A percentile compares a stretch with the other conserved stretches of the same genome.
Evolutionary conservation across 2,888 invertebrate genomes (phyloP).

Genomic region (Eupithecia insigniata): DNA sequence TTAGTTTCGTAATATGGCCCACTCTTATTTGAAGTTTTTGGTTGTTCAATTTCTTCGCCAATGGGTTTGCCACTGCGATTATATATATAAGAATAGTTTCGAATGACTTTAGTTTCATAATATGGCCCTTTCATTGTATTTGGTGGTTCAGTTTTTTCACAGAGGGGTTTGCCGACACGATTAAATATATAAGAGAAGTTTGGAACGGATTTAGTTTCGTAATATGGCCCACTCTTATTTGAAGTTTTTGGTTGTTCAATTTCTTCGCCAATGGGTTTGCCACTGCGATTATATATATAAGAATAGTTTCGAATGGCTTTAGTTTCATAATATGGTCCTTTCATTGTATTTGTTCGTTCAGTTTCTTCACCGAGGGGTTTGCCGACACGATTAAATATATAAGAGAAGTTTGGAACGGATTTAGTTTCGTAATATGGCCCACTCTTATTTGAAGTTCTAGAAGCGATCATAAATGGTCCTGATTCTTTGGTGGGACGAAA

Average conservation of each 20-base stretch:
- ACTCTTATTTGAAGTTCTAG: not conserved
- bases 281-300: not conserved
- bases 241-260: not conserved
- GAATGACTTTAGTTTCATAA: not conserved
- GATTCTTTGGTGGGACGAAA: not conserved
- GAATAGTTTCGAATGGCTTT: not conserved
- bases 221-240: not conserved
- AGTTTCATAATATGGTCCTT: not conserved
- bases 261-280: not conserved
- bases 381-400: not conserved
- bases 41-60: not conserved
- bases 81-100: not conserved
- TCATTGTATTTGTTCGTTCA: not conserved
- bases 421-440: not conserved
- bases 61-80: not conserved
- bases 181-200: not conserved
- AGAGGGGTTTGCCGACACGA: not conserved
- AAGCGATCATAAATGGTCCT: too few relatives aligned
- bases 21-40: not conserved
- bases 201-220: not conserved
- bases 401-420: not conserved
- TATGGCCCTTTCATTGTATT: not conserved
- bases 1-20: not conserved
- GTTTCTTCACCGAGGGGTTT: not conserved
- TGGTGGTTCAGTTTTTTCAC: not conserved